A percentile compares a stretch with the other conserved stretches of the same genome.
These are phyloP conservation scores for Eutrigla gurnardus DNA, from an alignment of 2,797 vertebrate genomes.

Conservation along the genomic window DNA sequence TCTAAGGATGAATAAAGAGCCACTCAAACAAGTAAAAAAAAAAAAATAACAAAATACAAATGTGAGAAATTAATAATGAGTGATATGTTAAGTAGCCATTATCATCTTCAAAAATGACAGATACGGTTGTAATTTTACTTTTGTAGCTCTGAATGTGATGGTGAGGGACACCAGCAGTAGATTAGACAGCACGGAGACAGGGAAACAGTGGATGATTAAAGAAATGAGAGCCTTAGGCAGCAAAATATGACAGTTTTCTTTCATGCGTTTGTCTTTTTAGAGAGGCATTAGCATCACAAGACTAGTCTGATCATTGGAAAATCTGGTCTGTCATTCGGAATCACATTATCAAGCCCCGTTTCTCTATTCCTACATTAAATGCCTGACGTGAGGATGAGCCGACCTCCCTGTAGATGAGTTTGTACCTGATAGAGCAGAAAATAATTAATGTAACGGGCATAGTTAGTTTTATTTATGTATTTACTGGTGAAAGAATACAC, in stretches of 20 bases:
- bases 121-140: conserved; percentile 45
- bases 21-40: background rate
- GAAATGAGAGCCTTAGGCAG: conserved; percentile 42
- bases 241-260: conserved; percentile 32
- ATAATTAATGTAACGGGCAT: background rate
- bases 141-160: conserved; percentile 30
- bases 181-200: conserved; percentile 13
- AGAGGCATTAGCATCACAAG: conserved; percentile 30
- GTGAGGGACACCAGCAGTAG: conserved; percentile 22
- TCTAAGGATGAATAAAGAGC: background rate
- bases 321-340: background rate
- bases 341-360: background rate
- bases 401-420: background rate
- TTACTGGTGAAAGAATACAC: conserved; percentile 8
- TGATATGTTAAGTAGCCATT: conserved; percentile 21
- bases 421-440: conserved; percentile 2
- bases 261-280: conserved; percentile 15
- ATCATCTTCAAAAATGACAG: conserved; percentile 40
- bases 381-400: background rate
- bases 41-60: background rate
- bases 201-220: conserved; percentile 32
- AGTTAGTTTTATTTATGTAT: conserved; percentile 11
- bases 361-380: background rate
- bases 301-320: conserved; percentile 19
- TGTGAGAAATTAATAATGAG: background rate